phyloP scores from a whole-genome alignment of 2,797 vertebrate species.

The Holocentrus rufus region DNA sequence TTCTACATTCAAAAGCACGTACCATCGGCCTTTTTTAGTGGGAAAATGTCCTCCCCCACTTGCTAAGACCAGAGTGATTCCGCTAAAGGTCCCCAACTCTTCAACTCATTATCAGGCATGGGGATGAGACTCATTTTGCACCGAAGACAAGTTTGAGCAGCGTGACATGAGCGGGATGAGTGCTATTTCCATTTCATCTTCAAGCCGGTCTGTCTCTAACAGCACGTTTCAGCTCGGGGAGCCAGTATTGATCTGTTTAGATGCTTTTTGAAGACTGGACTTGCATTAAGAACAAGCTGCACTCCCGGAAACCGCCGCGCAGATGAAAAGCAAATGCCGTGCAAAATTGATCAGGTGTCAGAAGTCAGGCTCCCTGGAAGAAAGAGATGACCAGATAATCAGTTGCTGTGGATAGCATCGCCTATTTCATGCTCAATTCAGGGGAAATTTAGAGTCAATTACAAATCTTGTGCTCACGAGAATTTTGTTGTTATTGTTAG shows the following conservation, averaged over 20 bases:
- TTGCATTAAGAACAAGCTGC: conserved; percentile 56
- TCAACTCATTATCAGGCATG: not conserved
- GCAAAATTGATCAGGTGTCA: conserved; percentile 30
- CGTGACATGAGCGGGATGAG: conserved; percentile 8
- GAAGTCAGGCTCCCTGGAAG: not conserved
- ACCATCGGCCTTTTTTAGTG: too few species aligned
- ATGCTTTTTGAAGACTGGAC: conserved; percentile 46
- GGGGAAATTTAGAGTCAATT: not conserved
- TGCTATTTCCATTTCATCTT: conserved; percentile 32
- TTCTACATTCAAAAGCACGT: too few species aligned
- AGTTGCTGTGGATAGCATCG: conserved; percentile 5
- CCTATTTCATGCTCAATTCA: not conserved
- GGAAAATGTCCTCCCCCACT: not conserved
- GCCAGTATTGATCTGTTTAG: conserved; percentile 53
- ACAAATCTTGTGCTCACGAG: not conserved
- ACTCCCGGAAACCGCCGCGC: conserved; percentile 24
- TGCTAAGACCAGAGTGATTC: conserved; percentile 17
- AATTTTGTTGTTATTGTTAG: not conserved
- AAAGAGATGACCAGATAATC: not conserved
- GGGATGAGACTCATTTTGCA: not conserved
- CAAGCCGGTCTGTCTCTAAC: conserved; percentile 14
- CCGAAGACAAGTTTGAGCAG: not conserved
- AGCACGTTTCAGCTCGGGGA: conserved; percentile 40
- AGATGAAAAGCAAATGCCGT: conserved; percentile 15
- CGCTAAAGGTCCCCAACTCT: not conserved